Base-by-base conservation (phyloP, 2,888 invertebrate genomes). In the Fragum whitleyi region DNA sequence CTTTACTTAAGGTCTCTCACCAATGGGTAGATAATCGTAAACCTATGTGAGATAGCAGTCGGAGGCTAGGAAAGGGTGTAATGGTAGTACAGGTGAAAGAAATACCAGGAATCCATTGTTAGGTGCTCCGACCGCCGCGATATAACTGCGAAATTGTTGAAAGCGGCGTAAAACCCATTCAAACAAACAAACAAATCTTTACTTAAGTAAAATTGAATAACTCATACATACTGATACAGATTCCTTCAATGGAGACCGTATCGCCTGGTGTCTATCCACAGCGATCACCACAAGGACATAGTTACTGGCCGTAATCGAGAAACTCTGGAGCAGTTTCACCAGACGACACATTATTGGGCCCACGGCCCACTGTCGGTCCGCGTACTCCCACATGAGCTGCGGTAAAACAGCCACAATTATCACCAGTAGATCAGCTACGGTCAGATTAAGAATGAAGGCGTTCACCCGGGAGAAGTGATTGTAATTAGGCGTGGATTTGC, bases 221-320 rank as follows among this genome's bases (percentile, higher is more conserved):
- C n/a, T n/a, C n/a, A 65, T 65, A 65, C 91, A 87, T 87, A 93
- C 93, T 83, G 91, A 82, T 11, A 90, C 84, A 0, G 92, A 90
- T 68, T 90, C 89, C 68, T 90, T 88, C 11, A 94, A 89, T 0
- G 94, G 94, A n/a, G 91, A 82, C 23, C 92, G 79, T 32, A 94
- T 94, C 42, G 94, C 94, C 80, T 92, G 92, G 77, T 93, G 93
- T 19, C 94, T 86, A 86, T 94, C 94, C 11, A 93, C 77, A 29
- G 93, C 94, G 39, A 94, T 92, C 11, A 93, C 92, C 2, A 94
- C 92, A 47, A 94, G 82, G 92, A 93, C 92, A 83, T 92, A 92
- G 55, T 92, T 92, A 81, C 93, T 93, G 1, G 92, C 88, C 77
- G 92, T 92, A 76, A 94, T 90, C 23, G 92, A 85, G 71, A 93